Percentiles rank a stretch among this genome's conserved stretches.
phyloP scores from a whole-genome alignment of 2,888 invertebrate genomes.

The Acholoe squamosa region DNA sequence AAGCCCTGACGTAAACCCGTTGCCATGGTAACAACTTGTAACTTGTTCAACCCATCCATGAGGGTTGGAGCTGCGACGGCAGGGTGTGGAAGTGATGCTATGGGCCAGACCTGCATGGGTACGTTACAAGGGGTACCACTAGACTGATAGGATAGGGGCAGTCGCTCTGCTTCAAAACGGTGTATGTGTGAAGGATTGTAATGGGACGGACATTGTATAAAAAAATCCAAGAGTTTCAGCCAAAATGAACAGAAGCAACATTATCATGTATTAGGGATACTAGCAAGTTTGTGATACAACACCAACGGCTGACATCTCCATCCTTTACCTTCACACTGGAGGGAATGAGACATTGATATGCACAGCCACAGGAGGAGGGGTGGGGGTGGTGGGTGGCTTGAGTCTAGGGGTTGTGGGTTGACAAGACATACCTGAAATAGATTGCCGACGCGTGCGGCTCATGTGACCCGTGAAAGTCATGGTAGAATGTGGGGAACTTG shows the following conservation, averaged over 20 bases:
- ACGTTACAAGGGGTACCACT: background rate
- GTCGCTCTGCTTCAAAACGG: too few relatives aligned
- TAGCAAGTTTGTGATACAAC: too few relatives aligned
- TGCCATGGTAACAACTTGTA: constrained; percentile 11
- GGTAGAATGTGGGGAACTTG: background rate
- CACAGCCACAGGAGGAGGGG: constrained; percentile 1
- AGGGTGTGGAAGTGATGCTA: background rate
- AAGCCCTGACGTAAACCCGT: constrained; percentile 28
- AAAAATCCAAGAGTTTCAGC: too few relatives aligned
- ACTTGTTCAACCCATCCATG: background rate
- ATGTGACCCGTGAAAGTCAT: background rate
- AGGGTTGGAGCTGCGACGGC: background rate
- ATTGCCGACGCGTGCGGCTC: constrained; percentile 30
- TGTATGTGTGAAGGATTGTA: too few relatives aligned
- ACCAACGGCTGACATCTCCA: background rate
- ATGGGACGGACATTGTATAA: too few relatives aligned
- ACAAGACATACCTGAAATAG: background rate
- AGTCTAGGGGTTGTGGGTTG: background rate
- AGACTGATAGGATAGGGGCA: too few relatives aligned
- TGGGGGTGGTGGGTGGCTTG: background rate
- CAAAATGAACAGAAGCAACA: too few relatives aligned
- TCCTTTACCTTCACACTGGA: background rate
- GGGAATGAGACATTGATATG: background rate
- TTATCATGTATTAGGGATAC: too few relatives aligned
- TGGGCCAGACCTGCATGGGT: background rate